Conservation (phyloP, 2,888 invertebrate species). For the Drosophila maculinotata region DNA sequence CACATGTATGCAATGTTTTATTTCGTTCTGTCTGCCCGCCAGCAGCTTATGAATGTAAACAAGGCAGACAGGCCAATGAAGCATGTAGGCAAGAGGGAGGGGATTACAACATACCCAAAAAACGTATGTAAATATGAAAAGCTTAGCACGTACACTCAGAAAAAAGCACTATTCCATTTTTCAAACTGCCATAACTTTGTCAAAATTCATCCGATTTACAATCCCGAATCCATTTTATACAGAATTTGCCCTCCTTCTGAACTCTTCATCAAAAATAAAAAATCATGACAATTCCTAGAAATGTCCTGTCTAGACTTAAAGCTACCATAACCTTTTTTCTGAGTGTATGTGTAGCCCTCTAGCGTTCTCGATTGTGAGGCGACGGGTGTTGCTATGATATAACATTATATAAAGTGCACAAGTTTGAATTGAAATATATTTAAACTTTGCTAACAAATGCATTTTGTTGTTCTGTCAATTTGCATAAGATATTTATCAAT, state of each 20-base stretch:
- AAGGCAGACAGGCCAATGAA: slow-evolving; percentile 24
- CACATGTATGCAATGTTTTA: slow-evolving; percentile 24
- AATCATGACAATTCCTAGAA: too few relatives aligned
- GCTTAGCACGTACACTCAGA: slow-evolving; percentile 1
- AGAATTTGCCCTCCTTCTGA: too few relatives aligned
- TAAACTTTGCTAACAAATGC: slow-evolving; percentile 16
- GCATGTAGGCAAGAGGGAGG: not conserved
- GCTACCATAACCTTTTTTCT: too few relatives aligned
- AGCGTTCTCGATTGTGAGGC: not conserved
- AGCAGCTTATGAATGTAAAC: slow-evolving; percentile 57
- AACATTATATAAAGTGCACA: slow-evolving; percentile 13
- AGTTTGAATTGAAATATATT: slow-evolving; percentile 30
- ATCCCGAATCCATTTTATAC: too few relatives aligned
- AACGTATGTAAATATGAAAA: slow-evolving; percentile 44
- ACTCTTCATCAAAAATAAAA: too few relatives aligned
- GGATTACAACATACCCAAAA: slow-evolving; percentile 7
- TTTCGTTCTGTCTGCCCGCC: slow-evolving; percentile 31
- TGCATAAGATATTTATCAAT: slow-evolving; percentile 42
- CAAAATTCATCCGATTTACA: too few relatives aligned
- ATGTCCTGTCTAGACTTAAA: too few relatives aligned
- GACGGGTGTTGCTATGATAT: not conserved
- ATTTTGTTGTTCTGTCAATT: slow-evolving; percentile 29
- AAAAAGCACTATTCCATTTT: too few relatives aligned
- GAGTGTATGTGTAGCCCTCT: not conserved
- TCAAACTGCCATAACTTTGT: too few relatives aligned